A percentile compares a stretch with the other conserved stretches of the same genome.
Conservation (phyloP, 1,140 invertebrate species). For the Arion vulgaris region DNA sequence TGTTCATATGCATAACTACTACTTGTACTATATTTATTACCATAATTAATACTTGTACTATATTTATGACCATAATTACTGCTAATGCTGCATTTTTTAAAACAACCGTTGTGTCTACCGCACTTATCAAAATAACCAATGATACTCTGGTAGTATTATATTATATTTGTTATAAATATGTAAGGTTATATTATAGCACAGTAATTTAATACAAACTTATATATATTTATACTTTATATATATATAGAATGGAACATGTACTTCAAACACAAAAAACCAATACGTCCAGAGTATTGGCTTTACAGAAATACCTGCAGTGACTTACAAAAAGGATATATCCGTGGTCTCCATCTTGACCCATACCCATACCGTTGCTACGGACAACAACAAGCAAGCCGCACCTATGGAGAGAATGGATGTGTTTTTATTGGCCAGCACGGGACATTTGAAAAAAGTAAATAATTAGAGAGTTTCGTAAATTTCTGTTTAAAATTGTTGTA, state of each 20-base stretch:
- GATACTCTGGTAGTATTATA: too few relatives aligned
- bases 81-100: too few relatives aligned
- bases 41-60: too few relatives aligned
- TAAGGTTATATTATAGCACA: too few relatives aligned
- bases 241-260: not conserved
- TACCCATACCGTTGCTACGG: not conserved
- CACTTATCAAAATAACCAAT: too few relatives aligned
- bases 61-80: too few relatives aligned
- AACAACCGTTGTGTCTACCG: too few relatives aligned
- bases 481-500: too few relatives aligned
- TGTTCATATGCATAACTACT: too few relatives aligned
- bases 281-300: not conserved
- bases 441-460: not conserved
- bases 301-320: not conserved
- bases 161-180: too few relatives aligned
- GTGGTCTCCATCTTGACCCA: not conserved
- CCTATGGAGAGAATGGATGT: not conserved
- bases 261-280: not conserved
- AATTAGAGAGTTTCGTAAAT: too few relatives aligned
- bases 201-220: not conserved
- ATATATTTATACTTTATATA: not conserved
- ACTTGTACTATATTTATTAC: too few relatives aligned
- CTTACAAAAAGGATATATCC: not conserved
- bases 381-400: not conserved
- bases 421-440: not conserved